A percentile compares a stretch with the other conserved stretches of the same genome.
These are phyloP conservation scores for Pyralis farinalis DNA, from an alignment of 2,888 invertebrate species.

Conservation along the genomic window DNA sequence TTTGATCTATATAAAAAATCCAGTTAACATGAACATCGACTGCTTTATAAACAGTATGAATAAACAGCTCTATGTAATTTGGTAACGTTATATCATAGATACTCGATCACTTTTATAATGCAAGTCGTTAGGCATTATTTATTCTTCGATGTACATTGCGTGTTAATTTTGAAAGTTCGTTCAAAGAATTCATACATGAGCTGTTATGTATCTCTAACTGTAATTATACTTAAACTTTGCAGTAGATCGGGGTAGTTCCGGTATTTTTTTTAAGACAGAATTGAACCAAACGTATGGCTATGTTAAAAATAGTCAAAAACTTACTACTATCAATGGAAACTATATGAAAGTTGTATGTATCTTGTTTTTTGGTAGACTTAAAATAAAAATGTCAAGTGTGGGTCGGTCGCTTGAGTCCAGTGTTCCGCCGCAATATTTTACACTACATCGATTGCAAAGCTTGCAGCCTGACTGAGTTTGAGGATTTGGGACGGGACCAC, in stretches of 20 bases:
- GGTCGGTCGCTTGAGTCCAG: too few relatives aligned
- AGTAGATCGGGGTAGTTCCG: neutral
- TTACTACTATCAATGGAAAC: too few relatives aligned
- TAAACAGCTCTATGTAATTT: slow-evolving; percentile 18
- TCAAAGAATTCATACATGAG: too few relatives aligned
- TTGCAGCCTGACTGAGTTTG: too few relatives aligned
- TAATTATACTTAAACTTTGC: neutral
- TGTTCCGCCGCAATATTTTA: too few relatives aligned
- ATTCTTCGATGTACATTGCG: slow-evolving; percentile 18
- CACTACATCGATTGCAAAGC: too few relatives aligned
- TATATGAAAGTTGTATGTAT: too few relatives aligned
- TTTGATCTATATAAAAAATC: slow-evolving; percentile 2
- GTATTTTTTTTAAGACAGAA: neutral
- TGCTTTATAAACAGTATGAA: neutral
- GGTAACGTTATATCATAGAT: slow-evolving; percentile 35
- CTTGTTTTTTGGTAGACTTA: too few relatives aligned
- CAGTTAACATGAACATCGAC: neutral
- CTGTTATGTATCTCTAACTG: slow-evolving; percentile 2
- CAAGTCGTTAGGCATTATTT: neutral
- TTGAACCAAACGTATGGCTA: neutral
- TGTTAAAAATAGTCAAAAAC: neutral
- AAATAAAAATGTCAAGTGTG: too few relatives aligned
- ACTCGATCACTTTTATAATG: slow-evolving; percentile 16
- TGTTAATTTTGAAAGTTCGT: neutral
- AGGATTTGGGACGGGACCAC: too few relatives aligned